Percentiles rank a stretch among this genome's conserved stretches.
Evolutionary conservation across 2,797 vertebrate species (phyloP).

Genomic region (Takifugu ocellatus): DNA sequence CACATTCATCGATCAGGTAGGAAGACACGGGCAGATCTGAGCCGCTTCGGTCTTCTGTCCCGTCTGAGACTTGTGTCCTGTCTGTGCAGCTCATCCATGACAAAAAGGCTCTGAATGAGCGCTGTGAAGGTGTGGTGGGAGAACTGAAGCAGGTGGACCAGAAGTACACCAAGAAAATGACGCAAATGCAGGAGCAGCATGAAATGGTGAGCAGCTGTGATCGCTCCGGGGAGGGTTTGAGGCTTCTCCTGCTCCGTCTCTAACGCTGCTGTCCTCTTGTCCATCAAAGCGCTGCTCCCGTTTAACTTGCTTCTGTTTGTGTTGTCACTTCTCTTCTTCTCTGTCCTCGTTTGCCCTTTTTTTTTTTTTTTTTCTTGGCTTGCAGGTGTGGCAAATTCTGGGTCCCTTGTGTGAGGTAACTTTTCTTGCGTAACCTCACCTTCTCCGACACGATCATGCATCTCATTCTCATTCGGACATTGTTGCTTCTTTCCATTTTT

Average conservation of each 20-base stretch:
- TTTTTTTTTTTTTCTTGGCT: conserved; percentile 43
- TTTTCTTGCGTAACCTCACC: conserved; percentile 27
- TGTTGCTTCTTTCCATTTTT: conserved; percentile 15
- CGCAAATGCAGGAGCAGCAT: conserved; percentile 89
- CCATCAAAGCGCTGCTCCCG: conserved; percentile 28
- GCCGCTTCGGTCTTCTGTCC: fast-evolving
- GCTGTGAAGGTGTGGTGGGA: conserved; percentile 83
- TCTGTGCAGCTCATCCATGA: conserved; percentile 85
- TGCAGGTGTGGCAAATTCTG: conserved; percentile 89
- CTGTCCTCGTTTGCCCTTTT: conserved; percentile 5
- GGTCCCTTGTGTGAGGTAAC: conserved; percentile 90
- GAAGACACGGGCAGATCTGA: not conserved
- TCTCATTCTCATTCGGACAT: conserved; percentile 15
- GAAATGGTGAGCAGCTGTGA: conserved; percentile 79
- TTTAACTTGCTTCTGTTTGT: conserved; percentile 44
- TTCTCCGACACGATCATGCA: conserved; percentile 13
- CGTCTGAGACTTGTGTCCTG: fast-evolving
- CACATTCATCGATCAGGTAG: conserved; percentile 92
- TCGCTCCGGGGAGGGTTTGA: not conserved
- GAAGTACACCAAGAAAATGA: conserved; percentile 85
- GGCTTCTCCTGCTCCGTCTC: conserved; percentile 13
- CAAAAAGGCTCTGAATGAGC: conserved; percentile 86
- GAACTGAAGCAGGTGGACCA: conserved; percentile 89
- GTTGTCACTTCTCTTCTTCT: conserved; percentile 1
- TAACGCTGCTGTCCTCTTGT: conserved; percentile 2